Conservation (phyloP, 2,888 invertebrate species). For the Oxycera nigricornis region DNA sequence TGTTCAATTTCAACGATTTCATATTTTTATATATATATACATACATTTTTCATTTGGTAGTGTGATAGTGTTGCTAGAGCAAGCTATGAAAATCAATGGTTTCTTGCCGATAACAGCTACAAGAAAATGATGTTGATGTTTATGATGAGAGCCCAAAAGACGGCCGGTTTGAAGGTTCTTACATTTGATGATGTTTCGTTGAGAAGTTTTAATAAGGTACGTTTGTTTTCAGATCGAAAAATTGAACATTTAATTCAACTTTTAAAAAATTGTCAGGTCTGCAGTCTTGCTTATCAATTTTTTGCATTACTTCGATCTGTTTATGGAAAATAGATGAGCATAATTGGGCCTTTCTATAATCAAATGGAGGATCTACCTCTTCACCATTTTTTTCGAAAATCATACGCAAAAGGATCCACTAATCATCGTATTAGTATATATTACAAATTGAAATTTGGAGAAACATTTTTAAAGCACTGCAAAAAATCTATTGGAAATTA, state of each 20-base stretch:
- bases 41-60: conserved; percentile 46
- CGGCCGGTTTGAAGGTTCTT: background rate
- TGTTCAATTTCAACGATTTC: background rate
- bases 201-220: conserved; percentile 27
- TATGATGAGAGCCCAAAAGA: conserved; percentile 46
- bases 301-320: conserved; percentile 57
- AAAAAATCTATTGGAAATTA: too few relatives aligned
- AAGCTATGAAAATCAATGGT: conserved; percentile 56
- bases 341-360: too few relatives aligned
- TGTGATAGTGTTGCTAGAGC: conserved; percentile 53
- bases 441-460: too few relatives aligned
- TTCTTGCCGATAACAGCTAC: conserved; percentile 50
- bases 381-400: too few relatives aligned
- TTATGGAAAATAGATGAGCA: conserved; percentile 52
- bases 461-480: too few relatives aligned
- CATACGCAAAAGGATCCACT: too few relatives aligned
- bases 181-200: conserved; percentile 11
- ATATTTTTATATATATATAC: background rate
- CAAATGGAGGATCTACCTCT: too few relatives aligned
- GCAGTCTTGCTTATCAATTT: conserved; percentile 58
- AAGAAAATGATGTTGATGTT: conserved; percentile 52
- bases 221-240: background rate
- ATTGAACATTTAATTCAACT: too few relatives aligned
- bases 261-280: conserved; percentile 52
- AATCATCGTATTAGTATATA: too few relatives aligned